Evolutionary conservation across 2,113 vertebrate species (phyloP), one percentile per base, ranked within the genome.

Genomic region (Oreochromis tanganicae): DNA sequence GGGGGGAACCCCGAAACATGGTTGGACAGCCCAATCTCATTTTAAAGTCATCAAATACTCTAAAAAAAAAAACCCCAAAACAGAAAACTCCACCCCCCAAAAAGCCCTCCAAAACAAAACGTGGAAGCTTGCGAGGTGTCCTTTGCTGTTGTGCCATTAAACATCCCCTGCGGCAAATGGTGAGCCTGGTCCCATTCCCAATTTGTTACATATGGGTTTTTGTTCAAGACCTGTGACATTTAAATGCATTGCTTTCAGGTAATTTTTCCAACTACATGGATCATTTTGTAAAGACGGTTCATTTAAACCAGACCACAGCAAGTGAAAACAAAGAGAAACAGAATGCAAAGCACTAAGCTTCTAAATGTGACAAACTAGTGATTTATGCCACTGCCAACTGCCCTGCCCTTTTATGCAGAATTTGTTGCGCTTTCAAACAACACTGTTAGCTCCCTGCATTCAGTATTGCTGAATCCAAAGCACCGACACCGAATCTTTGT

Each of bases 181-280:
- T 7, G 6, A 78, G 43, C 43, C 41, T 29, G 71, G 24, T 32
- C 43, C 16, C 16, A 10, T 17, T 78, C 16, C 71, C 71, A 78
- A 6, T 50, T 78, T 78, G 16, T 78, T 32, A 50, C 41, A 19
- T 48, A 50, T 19, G 41, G 43, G 16, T 78, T 29, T 78, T 0
- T 78, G 71, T 78, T 50, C 71, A 78, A 48, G 71, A 78, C 43
- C 24, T 50, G 73, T 52, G 46, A 78, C 46, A 78, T 78, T 78
- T 78, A 78, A 78, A 78, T 32, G 71, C 43, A 32, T 1, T 32
- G 73, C 24, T 78, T 78, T 50, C 24, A 50, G 71, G 46, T 78
- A 32, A 78, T 50, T 13, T 78, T 0, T 32, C 43, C 6, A 29
- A 7, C 71, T 78, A 32, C 46, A 1, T 2, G 68, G 21, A 27